A percentile compares a stretch with the other conserved stretches of the same genome.
Evolutionary conservation across 2,797 vertebrate genomes (phyloP).

Genomic region (Leuciscus waleckii): DNA sequence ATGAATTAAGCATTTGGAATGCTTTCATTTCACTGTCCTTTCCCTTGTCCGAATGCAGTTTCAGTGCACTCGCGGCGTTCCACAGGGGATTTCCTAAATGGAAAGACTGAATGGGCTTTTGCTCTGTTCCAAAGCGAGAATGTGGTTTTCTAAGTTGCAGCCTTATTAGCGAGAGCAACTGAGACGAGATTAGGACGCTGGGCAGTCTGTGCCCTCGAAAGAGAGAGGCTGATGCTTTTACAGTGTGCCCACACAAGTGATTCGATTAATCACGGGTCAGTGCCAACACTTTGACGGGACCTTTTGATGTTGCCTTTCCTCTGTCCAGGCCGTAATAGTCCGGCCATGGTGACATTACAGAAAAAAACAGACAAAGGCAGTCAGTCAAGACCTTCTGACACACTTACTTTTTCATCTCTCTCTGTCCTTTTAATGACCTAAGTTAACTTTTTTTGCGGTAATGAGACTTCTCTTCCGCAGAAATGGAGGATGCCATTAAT

Average conservation of each 20-base stretch:
- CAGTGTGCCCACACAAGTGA: conserved; percentile 69
- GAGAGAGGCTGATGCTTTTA: conserved; percentile 53
- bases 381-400: conserved; percentile 37
- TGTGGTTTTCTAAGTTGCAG: conserved; percentile 52
- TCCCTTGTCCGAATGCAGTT: conserved; percentile 51
- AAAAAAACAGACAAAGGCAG: conserved; percentile 11
- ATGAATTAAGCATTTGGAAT: conserved; percentile 75
- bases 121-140: conserved; percentile 43
- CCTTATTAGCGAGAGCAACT: conserved; percentile 16
- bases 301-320: conserved; percentile 71
- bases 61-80: conserved; percentile 57
- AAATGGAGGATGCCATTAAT: background rate
- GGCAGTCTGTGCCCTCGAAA: background rate
- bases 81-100: conserved; percentile 63
- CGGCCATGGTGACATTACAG: background rate
- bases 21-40: conserved; percentile 55
- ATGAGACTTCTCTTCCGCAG: background rate
- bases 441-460: conserved; percentile 15
- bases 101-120: conserved; percentile 62
- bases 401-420: background rate
- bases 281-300: conserved; percentile 71
- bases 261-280: conserved; percentile 76
- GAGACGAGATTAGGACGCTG: conserved; percentile 3
- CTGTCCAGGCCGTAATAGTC: background rate
- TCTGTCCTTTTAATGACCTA: conserved; percentile 14